These are phyloP conservation scores for Pectinophora gossypiella DNA, from an alignment of 1,140 invertebrate genomes.

Conservation along the genomic window DNA sequence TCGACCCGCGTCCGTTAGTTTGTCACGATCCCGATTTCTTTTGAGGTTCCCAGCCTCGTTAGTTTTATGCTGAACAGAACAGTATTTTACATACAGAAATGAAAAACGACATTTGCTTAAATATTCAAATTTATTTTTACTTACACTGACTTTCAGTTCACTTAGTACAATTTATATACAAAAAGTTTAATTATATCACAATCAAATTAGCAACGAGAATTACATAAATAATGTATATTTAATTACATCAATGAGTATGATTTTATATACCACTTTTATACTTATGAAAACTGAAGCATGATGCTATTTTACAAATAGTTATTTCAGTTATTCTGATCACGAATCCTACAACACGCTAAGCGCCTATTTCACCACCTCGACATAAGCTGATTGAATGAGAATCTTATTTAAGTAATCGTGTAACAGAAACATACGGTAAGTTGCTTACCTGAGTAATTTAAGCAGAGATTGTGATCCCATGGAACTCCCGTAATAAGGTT, in stretches of 20 bases:
- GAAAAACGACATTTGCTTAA: background rate
- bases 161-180: conserved; percentile 44
- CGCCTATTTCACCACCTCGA: background rate
- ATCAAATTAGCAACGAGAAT: conserved; percentile 47
- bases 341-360: background rate
- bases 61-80: background rate
- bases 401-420: background rate
- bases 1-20: background rate
- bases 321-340: background rate
- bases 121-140: conserved; percentile 33
- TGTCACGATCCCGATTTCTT: background rate
- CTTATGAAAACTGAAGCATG: background rate
- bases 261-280: conserved; percentile 9
- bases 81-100: background rate
- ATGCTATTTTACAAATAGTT: background rate
- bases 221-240: too few species aligned
- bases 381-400: background rate
- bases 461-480: background rate
- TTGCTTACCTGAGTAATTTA: background rate
- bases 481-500: background rate
- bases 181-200: conserved; percentile 50
- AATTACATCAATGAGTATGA: conserved; percentile 26
- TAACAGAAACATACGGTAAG: background rate
- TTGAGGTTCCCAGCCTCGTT: background rate
- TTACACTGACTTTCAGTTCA: conserved; percentile 44